A percentile compares a stretch with the other conserved stretches of the same genome.
phyloP scores from a whole-genome alignment of 2,797 vertebrate genomes.

The Steatocranus sp. region DNA sequence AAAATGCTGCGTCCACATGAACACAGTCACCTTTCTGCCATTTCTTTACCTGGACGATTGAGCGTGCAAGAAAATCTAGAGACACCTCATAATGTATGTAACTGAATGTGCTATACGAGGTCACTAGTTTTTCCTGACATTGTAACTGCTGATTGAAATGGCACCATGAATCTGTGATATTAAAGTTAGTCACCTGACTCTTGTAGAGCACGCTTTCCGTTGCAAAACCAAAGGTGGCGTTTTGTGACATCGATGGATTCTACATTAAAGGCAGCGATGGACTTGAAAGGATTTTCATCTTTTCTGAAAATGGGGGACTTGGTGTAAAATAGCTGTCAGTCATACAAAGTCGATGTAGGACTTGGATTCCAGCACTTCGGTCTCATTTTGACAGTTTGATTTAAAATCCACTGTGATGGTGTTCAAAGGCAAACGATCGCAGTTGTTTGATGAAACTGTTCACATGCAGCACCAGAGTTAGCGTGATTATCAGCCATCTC shows the following conservation, averaged over 20 bases:
- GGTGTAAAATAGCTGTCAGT: background rate
- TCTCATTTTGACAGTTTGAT: background rate
- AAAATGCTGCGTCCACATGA: background rate
- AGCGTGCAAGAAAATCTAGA: background rate
- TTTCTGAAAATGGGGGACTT: background rate
- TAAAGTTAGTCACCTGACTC: background rate
- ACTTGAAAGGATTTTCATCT: background rate
- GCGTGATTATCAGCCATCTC: background rate
- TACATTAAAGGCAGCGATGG: background rate
- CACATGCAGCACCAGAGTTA: background rate
- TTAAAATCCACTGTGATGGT: background rate
- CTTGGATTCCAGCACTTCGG: background rate
- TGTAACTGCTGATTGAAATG: background rate
- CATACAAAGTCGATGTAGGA: background rate
- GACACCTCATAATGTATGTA: accelerated
- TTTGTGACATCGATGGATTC: background rate
- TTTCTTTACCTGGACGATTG: background rate
- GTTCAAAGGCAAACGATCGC: background rate
- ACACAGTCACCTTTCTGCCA: background rate
- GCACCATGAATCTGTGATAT: background rate
- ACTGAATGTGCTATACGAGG: background rate
- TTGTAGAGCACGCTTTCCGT: background rate
- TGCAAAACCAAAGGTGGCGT: background rate
- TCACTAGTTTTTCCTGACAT: background rate
- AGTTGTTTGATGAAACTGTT: background rate